These are phyloP conservation scores for Microhierax caerulescens DNA, from an alignment of 2,797 vertebrate species.

Conservation along the genomic window DNA sequence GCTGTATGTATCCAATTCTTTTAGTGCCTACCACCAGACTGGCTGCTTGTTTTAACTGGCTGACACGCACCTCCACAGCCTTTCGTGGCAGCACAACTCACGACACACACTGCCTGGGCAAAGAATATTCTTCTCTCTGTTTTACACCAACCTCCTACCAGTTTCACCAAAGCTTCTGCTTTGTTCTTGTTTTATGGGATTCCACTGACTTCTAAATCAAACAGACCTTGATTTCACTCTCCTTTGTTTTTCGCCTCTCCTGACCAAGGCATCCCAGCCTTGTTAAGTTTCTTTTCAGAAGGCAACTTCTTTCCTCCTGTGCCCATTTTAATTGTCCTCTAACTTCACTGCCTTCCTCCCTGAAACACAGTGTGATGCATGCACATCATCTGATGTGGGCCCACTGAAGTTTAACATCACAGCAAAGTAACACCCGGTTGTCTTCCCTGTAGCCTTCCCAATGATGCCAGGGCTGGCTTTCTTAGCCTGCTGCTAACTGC, in stretches of 20 bases:
- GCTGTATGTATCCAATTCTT: not conserved
- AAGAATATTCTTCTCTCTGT: not conserved
- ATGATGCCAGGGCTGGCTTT: not conserved
- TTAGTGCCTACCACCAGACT: not conserved
- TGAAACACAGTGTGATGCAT: rapidly evolving
- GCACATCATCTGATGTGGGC: not conserved
- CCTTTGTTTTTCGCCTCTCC: not conserved
- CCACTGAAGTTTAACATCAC: not conserved
- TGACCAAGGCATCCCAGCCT: not conserved
- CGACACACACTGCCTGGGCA: not conserved
- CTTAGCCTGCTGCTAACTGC: not conserved
- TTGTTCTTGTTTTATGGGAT: not conserved
- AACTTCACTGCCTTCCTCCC: not conserved
- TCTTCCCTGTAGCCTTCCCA: not conserved
- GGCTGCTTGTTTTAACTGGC: not conserved
- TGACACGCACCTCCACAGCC: rapidly evolving
- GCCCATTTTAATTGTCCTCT: not conserved
- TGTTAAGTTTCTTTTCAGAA: not conserved
- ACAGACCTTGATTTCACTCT: not conserved
- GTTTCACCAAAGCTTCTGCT: not conserved
- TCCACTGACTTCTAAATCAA: not conserved
- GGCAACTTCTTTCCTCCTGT: not conserved
- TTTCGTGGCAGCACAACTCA: not conserved
- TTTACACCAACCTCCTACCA: not conserved
- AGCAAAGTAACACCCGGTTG: not conserved